Evolutionary conservation across 2,888 invertebrate genomes (phyloP).

Genomic region (Scaptomyza flava): DNA sequence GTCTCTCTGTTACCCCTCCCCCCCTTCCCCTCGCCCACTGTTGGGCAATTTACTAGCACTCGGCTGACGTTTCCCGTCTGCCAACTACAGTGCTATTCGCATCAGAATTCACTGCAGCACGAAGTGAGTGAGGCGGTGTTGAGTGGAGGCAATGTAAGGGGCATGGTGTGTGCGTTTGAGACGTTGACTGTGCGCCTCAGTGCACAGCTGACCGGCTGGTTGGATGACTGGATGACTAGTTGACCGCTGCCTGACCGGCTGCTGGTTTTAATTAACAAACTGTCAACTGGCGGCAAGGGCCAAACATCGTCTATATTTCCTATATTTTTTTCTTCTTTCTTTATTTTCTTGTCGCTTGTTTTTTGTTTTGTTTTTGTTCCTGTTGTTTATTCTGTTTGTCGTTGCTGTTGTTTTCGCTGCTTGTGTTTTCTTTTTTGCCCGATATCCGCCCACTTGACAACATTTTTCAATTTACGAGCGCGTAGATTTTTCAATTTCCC

Average conservation of each 20-base stretch:
- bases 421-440: slow-evolving; percentile 4
- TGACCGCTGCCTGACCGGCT: slow-evolving; percentile 51
- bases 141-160: not conserved
- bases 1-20: not conserved
- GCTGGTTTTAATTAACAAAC: slow-evolving; percentile 79
- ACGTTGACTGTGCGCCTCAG: slow-evolving; percentile 72
- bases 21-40: no score
- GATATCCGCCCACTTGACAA: slow-evolving; percentile 54
- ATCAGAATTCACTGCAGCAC: slow-evolving; percentile 18
- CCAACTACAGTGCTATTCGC: slow-evolving; percentile 39
- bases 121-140: not conserved
- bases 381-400: not conserved
- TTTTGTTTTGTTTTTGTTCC: slow-evolving; percentile 3
- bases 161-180: slow-evolving; percentile 53
- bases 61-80: slow-evolving; percentile 45
- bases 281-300: slow-evolving; percentile 66
- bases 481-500: slow-evolving; percentile 59
- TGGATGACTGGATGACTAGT: slow-evolving; percentile 56
- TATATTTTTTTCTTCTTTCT: no score
- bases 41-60: slow-evolving; percentile 56
- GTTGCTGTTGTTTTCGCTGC: slow-evolving; percentile 1
- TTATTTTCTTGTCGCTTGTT: slow-evolving; percentile 4
- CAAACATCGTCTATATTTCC: slow-evolving; percentile 27
- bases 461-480: slow-evolving; percentile 74
- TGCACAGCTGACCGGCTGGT: slow-evolving; percentile 40